Base-by-base conservation (phyloP, 2,888 invertebrate species). In the Sarcophaga variegata region DNA sequence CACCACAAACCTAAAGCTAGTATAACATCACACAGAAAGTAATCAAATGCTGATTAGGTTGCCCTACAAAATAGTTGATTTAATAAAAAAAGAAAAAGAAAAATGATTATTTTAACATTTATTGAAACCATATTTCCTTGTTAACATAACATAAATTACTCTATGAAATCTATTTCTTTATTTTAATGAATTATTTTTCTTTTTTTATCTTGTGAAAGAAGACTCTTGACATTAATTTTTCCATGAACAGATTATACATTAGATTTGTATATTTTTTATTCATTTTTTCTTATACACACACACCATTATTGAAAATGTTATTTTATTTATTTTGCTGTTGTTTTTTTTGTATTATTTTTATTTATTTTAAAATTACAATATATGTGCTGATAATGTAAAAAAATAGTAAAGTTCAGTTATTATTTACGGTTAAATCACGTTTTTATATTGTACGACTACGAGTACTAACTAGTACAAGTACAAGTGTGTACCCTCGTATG, bases 291-390 rank as follows among this genome's bases (percentile, higher is more conserved):
- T 67, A 47, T 14, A 27, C 27, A 27, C 8, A 17, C 17, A 54
- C 5, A 54, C 54, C 3, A 1, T 12, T 54, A 54, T 54, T 14
- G 0, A 3, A 2, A 14, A 54, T 54, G 54, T 54, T 4, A 14
- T 12, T 54, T 14, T 54, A 59, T 64, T 37, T 67, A 74, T 67
- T 10, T 69, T 22, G 60, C 62, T 67, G n/a, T 20, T 83, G 8
- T 20, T 78, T 67, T 1, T 22, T 49, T 60, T n/a, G 17, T 59
- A 70, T 49, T 74, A 78, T 72, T 59, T 60, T 64, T 59, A 20
- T 14, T 71, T 64, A 64, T 27, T 54, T 70, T 78, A 72, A 83
- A 37, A 45, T 60, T 78, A 64, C 64, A 70, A 67, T 63, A 14
- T 17, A 14, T 14, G 4, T 14, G 81, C 75, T 60, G 83, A 78